Conservation (phyloP, 2,888 invertebrate genomes). For the Charanyca ferruginea region DNA sequence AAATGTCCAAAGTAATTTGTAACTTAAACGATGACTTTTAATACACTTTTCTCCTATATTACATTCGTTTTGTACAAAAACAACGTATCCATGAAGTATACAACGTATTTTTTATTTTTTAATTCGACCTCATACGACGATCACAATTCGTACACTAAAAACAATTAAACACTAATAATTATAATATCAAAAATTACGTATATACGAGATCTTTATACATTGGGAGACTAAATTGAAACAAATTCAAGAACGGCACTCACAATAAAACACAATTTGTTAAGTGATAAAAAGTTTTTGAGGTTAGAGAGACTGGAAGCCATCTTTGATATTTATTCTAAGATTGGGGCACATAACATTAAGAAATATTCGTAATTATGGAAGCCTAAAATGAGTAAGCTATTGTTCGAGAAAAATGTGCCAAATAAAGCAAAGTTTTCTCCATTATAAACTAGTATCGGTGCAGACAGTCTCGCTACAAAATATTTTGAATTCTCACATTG, state of each 20-base stretch:
- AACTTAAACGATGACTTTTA: conserved; percentile 91
- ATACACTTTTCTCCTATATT: conserved; percentile 88
- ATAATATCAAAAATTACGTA: conserved; percentile 87
- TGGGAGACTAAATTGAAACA: conserved; percentile 67
- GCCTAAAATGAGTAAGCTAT: conserved; percentile 21
- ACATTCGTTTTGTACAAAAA: conserved; percentile 89
- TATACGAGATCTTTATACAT: conserved; percentile 83
- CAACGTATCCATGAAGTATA: conserved; percentile 83
- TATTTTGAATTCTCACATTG: conserved; percentile 30
- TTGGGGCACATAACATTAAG: conserved; percentile 1
- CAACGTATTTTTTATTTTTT: conserved; percentile 75
- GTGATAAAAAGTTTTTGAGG: conserved; percentile 11
- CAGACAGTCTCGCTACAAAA: conserved; percentile 19
- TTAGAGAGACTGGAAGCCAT: conserved; percentile 45
- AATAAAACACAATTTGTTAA: conserved; percentile 18
- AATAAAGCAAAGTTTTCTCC: conserved; percentile 34
- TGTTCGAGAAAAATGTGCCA: conserved; percentile 33
- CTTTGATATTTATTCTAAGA: conserved; percentile 35
- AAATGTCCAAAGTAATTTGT: conserved; percentile 81
- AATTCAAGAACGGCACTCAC: conserved; percentile 11
- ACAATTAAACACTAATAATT: conserved; percentile 75
- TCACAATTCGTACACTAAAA: conserved; percentile 67
- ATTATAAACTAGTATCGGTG: conserved; percentile 26
- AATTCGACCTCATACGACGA: conserved; percentile 79
- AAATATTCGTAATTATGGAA: conserved; percentile 10